A percentile compares a stretch with the other conserved stretches of the same genome.
phyloP scores from a whole-genome alignment of 1,140 invertebrate genomes.

The Pogonus chalceus region DNA sequence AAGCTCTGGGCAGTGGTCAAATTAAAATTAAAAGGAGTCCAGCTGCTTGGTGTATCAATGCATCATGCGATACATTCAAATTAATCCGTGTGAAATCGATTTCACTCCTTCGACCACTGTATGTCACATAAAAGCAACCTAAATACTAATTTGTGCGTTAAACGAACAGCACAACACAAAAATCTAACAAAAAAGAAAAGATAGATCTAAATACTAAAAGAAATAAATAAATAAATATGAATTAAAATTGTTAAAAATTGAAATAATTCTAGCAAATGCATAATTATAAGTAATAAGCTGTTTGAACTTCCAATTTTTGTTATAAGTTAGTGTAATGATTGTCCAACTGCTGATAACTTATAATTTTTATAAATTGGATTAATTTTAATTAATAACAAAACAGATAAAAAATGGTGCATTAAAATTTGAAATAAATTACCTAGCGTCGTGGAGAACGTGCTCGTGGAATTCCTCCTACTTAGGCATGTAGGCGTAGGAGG shows the following conservation, averaged over 20 bases:
- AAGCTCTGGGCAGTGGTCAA: background rate
- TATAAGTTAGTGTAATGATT: no score
- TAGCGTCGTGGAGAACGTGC: background rate
- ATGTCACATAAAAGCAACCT: background rate
- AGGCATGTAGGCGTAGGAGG: conserved; percentile 46
- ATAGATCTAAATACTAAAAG: background rate
- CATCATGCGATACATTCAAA: background rate
- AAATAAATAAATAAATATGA: background rate
- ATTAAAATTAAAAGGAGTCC: background rate
- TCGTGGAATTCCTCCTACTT: conserved; percentile 54
- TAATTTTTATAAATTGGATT: no score
- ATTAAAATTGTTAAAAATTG: no score
- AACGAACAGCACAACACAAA: conserved; percentile 4
- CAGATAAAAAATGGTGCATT: no score
- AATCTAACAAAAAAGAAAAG: conserved; percentile 2
- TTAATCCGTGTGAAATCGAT: background rate
- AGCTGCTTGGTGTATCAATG: background rate
- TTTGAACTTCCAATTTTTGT: no score
- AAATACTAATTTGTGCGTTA: conserved; percentile 1
- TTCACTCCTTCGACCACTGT: background rate
- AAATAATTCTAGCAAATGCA: no score
- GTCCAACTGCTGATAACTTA: no score
- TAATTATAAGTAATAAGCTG: no score
- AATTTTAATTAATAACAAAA: no score
- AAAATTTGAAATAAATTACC: no score